Base-by-base conservation (phyloP, 53 echinoderm and acorn worm genomes). In the Crossaster papposus region DNA sequence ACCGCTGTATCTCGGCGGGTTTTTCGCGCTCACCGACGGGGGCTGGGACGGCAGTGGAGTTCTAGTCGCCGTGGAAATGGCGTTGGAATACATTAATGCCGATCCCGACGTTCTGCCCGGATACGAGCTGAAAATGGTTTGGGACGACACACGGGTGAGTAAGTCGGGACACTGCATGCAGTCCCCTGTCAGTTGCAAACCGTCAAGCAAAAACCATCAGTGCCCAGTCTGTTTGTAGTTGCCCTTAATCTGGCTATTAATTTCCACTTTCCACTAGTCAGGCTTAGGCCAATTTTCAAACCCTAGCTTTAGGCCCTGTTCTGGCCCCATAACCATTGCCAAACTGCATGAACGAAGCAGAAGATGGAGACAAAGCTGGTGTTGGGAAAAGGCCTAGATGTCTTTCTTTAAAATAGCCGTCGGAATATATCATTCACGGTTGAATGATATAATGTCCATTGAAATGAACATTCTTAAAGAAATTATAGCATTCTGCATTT, bases 1-100 rank as follows among this genome's bases (percentile, higher is more conserved):
- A 34, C 90, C 90, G 1, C 1, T 90, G 54, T 70, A 81, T 73
- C 30, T 90, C 29, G 72, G 81, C 28, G 90, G 90, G 53, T 81
- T 90, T 72, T 90, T 90, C 53, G 64, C 90, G 5, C 65, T 79
- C 36, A 70, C 81, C 30, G 64, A 82, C 15, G 76, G 90, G n/a
- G 73, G 90, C 5, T 81, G 90, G 90, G 90, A 81, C 17, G 78
- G 90, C 36, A 81, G 84, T 70, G 81, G 51, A 13, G 74, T 54
- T 20, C 72, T 71, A 73, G 71, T 71, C 13, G 90, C 81, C 14
- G 72, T 71, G 50, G 74, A 81, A n/a, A 81, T 90, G 54, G 90
- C 90, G 29, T 34, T 90, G 36, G 90, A 82, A 3, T 54, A 72
- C 31, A 90, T 90, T 36, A 90, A 90, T 15, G 81, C 53, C 18